Conservation (phyloP, 2,888 invertebrate genomes). For the Halictus ligatus region DNA sequence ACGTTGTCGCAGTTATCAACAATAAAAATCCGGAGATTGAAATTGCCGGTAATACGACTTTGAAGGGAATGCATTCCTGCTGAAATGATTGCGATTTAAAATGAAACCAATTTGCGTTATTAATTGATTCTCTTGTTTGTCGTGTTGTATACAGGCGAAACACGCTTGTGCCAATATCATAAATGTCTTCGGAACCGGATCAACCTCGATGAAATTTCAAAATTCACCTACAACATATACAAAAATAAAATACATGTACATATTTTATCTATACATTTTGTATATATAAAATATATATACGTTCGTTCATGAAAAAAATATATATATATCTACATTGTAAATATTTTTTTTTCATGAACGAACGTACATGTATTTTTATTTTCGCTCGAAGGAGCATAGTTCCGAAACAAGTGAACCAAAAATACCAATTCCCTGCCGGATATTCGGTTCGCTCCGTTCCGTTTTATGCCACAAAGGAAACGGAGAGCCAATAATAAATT, state of each 20-base stretch:
- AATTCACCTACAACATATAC: not conserved
- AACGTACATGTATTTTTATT: not conserved
- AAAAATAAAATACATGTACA: too few species aligned
- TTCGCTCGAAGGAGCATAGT: not conserved
- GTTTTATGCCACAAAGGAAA: constrained; percentile 10
- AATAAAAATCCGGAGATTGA: constrained; percentile 24
- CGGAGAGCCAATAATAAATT: constrained; percentile 13
- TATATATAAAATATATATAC: too few species aligned
- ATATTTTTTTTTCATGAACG: not conserved
- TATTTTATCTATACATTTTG: too few species aligned
- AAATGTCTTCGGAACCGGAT: not conserved
- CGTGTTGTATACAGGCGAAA: not conserved
- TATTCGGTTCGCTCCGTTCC: not conserved
- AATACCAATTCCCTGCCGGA: not conserved
- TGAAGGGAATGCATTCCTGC: not conserved
- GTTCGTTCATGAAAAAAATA: too few species aligned
- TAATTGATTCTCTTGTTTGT: not conserved
- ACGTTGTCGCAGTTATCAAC: not conserved
- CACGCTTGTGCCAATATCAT: constrained; percentile 8
- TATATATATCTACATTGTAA: too few species aligned
- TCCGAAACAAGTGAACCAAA: not conserved
- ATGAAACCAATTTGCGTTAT: constrained; percentile 40
- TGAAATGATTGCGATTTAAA: constrained; percentile 5
- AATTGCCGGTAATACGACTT: constrained; percentile 2
- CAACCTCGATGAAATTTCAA: not conserved